phyloP scores from a whole-genome alignment of 1,140 invertebrate genomes.

The Anastatus disparis region DNA sequence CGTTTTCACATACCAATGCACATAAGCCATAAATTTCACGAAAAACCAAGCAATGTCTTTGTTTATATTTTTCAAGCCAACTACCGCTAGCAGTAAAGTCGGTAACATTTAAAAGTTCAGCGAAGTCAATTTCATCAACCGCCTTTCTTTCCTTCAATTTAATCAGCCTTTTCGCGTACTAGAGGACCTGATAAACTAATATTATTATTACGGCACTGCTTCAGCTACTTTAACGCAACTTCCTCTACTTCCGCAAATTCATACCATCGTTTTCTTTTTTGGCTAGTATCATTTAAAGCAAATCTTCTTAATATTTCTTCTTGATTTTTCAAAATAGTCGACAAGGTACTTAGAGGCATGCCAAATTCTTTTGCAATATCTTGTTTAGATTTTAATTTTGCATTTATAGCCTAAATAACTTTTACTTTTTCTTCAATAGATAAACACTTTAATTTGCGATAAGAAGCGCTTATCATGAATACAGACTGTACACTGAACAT shows the following conservation, averaged over 20 bases:
- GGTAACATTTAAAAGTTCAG: conserved; percentile 46
- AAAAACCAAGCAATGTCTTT: conserved; percentile 48
- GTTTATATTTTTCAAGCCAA: conserved; percentile 58
- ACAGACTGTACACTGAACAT: no score
- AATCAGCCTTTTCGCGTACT: conserved; percentile 55
- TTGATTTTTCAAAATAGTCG: conserved; percentile 34
- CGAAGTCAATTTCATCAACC: conserved; percentile 51
- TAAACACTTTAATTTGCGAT: no score
- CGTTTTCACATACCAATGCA: conserved; percentile 46
- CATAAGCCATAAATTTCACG: conserved; percentile 54
- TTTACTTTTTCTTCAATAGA: no score
- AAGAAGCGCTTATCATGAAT: no score
- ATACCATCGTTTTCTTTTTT: conserved; percentile 21
- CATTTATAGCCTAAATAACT: no score
- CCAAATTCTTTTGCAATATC: no score
- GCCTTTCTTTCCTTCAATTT: no score
- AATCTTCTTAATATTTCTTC: conserved; percentile 16
- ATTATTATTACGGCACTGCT: conserved; percentile 52
- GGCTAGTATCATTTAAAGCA: conserved; percentile 2
- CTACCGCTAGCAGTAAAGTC: conserved; percentile 57
- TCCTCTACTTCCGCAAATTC: conserved; percentile 44
- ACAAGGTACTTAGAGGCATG: conserved; percentile 36
- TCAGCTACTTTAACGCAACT: conserved; percentile 48
- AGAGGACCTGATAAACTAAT: conserved; percentile 53
- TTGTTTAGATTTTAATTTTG: no score